Evolutionary conservation across 2,797 vertebrate genomes (phyloP), one percentile per base, ranked within the genome.

Genomic region (Myripristis murdjan): DNA sequence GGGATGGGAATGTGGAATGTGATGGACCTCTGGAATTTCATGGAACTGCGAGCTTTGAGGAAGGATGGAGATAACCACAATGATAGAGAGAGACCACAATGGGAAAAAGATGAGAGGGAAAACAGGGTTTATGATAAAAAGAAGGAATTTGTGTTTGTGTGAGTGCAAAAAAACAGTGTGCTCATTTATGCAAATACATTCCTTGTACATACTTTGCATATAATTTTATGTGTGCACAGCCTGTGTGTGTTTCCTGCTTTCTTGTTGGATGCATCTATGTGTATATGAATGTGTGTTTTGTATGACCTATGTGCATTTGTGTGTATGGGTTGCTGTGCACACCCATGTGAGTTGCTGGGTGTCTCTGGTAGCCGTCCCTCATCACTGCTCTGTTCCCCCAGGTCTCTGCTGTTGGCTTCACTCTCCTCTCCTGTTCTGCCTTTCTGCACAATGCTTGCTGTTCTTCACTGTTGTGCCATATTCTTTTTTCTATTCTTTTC

Each of bases 281-380:
- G 69, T 73, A 18, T 75, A n/a, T 60, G 52, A 39, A 46, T 78
- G 67, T 61, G 47, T 81, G 46, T 61, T 81, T 75, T 77, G 66
- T 53, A 74, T 69, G 66, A 64, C 39, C 20, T 16, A 16, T 39
- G 64, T 86, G 73, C 66, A 74, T 59, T 56, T 20, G 59, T 75
- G 54, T 77, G 74, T 72, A 70, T 72, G 59, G 57, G 81, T 84
- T 82, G 68, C 73, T 64, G 77, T 74, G 73, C 70, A 75, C 70
- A 80, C 60, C 75, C 74, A 61, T 76, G 64, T 80, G 81, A 83
- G 81, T 84, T 83, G 70, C 77, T 73, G 77, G 79, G 86, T 89
- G 87, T 90, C 86, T 90, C 89, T 91, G 91, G 87, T 90, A 90
- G 87, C 67, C 37, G 56, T 93, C 90, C 85, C 81, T 92, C 90